These are phyloP conservation scores for Eumacrocentrus americanus DNA, from an alignment of 2,888 invertebrate genomes.

Conservation along the genomic window DNA sequence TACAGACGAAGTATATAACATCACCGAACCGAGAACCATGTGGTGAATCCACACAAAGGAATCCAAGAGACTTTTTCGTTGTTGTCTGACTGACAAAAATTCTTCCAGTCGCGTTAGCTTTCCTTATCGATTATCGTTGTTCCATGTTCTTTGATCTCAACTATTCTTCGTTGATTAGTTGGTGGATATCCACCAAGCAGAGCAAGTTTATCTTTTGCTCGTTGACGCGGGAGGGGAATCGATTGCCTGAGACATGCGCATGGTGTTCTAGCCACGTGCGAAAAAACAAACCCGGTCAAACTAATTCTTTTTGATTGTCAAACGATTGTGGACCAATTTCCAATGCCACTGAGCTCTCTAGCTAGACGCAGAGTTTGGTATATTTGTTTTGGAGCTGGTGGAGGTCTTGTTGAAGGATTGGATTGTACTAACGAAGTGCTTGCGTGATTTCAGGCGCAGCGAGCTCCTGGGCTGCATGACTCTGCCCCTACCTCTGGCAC, in stretches of 20 bases:
- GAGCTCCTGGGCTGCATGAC: slow-evolving; percentile 94
- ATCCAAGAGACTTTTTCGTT: neutral
- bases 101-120: neutral
- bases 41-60: neutral
- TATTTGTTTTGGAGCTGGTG: too few relatives aligned
- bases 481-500: slow-evolving; percentile 82
- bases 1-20: neutral
- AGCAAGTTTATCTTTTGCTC: neutral
- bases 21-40: neutral
- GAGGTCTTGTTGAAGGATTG: too few relatives aligned
- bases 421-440: too few relatives aligned
- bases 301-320: neutral
- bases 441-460: slow-evolving; percentile 83
- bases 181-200: too few relatives aligned
- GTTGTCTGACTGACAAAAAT: neutral
- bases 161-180: neutral
- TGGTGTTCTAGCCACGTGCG: slow-evolving; percentile 21
- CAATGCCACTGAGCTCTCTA: neutral
- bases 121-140: slow-evolving; percentile 1
- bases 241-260: slow-evolving; percentile 57
- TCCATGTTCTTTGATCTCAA: slow-evolving; percentile 13
- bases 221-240: slow-evolving; percentile 56
- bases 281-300: slow-evolving; percentile 16
- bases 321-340: neutral
- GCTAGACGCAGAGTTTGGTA: too few relatives aligned